A percentile compares a stretch with the other conserved stretches of the same genome.
phyloP scores from a whole-genome alignment of 2,797 vertebrate genomes.

The Semotilus atromaculatus region DNA sequence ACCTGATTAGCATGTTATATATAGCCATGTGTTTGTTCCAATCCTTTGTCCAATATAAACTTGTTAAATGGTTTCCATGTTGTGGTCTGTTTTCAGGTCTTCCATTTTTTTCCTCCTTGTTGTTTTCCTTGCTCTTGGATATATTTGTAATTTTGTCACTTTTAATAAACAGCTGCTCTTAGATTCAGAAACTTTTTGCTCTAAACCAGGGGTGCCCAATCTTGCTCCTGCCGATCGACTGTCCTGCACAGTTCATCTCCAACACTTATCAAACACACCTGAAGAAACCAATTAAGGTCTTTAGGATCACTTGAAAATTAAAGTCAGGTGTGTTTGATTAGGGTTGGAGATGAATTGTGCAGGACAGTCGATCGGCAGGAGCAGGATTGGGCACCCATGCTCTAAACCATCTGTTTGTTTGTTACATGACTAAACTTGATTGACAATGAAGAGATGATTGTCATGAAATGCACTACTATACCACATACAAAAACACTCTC shows the following conservation, averaged over 20 bases:
- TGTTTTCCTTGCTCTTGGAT: not conserved
- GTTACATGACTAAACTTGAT: not conserved
- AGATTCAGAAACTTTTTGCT: not conserved
- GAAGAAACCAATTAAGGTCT: too few relatives aligned
- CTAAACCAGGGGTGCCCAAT: not conserved
- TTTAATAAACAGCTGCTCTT: not conserved
- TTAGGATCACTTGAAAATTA: too few relatives aligned
- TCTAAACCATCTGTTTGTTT: too few relatives aligned
- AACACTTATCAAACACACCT: too few relatives aligned
- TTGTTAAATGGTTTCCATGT: conserved; percentile 24
- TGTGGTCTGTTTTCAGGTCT: conserved; percentile 5
- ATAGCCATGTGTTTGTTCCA: not conserved
- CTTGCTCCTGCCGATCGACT: too few relatives aligned
- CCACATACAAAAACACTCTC: not conserved
- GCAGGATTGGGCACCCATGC: too few relatives aligned
- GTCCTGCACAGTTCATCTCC: too few relatives aligned
- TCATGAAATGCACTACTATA: not conserved
- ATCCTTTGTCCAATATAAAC: not conserved
- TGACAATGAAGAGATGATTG: not conserved
- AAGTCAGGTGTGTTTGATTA: too few relatives aligned
- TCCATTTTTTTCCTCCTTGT: not conserved
- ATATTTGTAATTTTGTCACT: not conserved
- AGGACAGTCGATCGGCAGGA: too few relatives aligned
- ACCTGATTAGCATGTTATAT: conserved; percentile 17
- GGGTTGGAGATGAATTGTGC: too few relatives aligned